These are phyloP conservation scores for Drosophila rellima DNA, from an alignment of 2,888 invertebrate genomes.

Conservation along the genomic window DNA sequence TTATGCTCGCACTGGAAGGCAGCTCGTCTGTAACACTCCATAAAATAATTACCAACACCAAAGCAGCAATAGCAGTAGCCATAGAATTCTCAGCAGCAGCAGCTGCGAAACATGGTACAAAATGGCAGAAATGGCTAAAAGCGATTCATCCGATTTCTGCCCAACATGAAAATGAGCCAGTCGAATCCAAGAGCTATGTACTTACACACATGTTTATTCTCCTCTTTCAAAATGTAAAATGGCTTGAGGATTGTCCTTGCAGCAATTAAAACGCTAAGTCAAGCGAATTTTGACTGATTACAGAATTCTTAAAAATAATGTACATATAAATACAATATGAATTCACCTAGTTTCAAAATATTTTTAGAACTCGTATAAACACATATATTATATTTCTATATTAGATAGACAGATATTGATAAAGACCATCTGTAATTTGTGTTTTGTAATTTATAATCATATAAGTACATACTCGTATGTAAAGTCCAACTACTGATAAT, in stretches of 20 bases:
- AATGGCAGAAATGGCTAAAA: conserved; percentile 28
- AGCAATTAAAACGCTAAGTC: too few species aligned
- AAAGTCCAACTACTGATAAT: not conserved
- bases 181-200: conserved; percentile 19
- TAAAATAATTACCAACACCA: conserved; percentile 79
- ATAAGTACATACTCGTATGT: not conserved
- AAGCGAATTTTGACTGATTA: too few species aligned
- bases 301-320: too few species aligned
- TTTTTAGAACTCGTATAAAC: too few species aligned
- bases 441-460: too few species aligned
- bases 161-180: conserved; percentile 14
- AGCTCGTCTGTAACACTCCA: conserved; percentile 61
- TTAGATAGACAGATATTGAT: not conserved
- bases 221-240: too few species aligned
- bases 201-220: too few species aligned
- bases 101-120: conserved; percentile 17
- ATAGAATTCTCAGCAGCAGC: conserved; percentile 4
- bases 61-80: conserved; percentile 18
- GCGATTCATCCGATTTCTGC: conserved; percentile 10
- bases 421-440: not conserved
- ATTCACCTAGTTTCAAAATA: too few species aligned
- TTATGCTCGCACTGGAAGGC: conserved; percentile 20
- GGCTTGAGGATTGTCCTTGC: too few species aligned
- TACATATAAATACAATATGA: too few species aligned
- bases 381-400: not conserved